Evolutionary conservation across 1,140 invertebrate species (phyloP).

Genomic region (Zaprionus taronus): DNA sequence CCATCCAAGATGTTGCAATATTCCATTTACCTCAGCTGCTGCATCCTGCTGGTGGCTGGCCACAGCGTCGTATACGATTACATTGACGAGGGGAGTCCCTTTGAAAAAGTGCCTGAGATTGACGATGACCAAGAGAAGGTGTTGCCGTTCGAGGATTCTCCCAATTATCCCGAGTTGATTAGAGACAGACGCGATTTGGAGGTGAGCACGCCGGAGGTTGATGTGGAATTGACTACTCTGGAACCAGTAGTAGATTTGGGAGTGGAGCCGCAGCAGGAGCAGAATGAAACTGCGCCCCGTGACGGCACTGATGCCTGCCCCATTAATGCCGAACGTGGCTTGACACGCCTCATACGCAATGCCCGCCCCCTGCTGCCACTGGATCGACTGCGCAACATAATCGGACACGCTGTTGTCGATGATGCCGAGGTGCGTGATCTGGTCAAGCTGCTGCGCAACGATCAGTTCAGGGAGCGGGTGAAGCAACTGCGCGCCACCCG

Average conservation of each 20-base stretch:
- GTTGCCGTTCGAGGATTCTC: too few relatives aligned
- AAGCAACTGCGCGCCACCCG: slow-evolving; percentile 36
- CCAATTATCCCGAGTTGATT: neutral
- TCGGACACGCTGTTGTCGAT: slow-evolving; percentile 56
- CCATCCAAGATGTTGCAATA: slow-evolving; percentile 49
- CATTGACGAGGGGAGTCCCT: neutral
- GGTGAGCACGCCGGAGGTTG: neutral
- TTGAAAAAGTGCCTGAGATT: too few relatives aligned
- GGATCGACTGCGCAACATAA: slow-evolving; percentile 48
- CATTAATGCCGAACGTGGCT: slow-evolving; percentile 28
- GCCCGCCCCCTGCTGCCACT: slow-evolving; percentile 52
- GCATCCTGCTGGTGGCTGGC: slow-evolving; percentile 43
- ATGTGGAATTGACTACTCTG: neutral
- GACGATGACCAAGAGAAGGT: neutral
- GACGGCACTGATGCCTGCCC: slow-evolving; percentile 47
- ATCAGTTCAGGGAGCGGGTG: slow-evolving; percentile 39
- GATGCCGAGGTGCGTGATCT: slow-evolving; percentile 50
- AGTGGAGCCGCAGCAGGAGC: neutral
- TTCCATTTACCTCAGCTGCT: slow-evolving; percentile 38
- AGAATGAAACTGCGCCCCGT: slow-evolving; percentile 6
- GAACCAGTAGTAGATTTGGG: neutral
- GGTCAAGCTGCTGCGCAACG: slow-evolving; percentile 42
- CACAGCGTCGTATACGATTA: too few relatives aligned
- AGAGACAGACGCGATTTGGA: slow-evolving; percentile 17
- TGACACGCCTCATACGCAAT: slow-evolving; percentile 53